Base-by-base conservation (phyloP, 2,888 invertebrate species). In the Drosophila incognita region DNA sequence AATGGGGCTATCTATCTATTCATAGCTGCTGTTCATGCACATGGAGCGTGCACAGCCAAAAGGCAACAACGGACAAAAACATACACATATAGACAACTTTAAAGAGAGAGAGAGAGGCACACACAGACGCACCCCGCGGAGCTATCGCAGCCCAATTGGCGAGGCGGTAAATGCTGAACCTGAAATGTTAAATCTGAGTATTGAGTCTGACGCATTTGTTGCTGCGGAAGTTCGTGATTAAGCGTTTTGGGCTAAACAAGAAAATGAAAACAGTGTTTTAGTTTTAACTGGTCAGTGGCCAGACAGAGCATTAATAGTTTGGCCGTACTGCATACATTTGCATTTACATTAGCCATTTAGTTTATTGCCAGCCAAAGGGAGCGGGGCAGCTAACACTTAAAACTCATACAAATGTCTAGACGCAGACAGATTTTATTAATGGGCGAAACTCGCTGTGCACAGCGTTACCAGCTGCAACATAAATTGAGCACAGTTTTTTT, bases 211-310 rank as follows among this genome's bases (percentile, higher is more conserved):
- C 85, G 85, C 84, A 86, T 82, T 82, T 87, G 87, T 87, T 89
- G 89, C 86, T 82, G 87, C 86, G 86, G 86, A 86, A 86, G 89
- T 89, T 82, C 76, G 79, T 86, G 87, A 89, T 82, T 86, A 89
- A 87, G 81, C 83, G 87, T 60, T 53, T 60, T 52, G 53, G 60
- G 42, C 31, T 38, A 46, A 57, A 49, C 59, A 58, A 48, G 24
- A 36, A 49, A 57, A 29, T 31, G 40, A 40, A 82, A 80, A 83
- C 83, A 69, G 24, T 24, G 76, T 86, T 86, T 13, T 42, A 52
- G 53, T 70, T 74, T 53, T 38, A 65, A 64, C 46, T 76, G 66
- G 70, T 49, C 76, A 59, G 54, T 56, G 68, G 42, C 63, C 69
- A 76, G 71, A 71, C 71, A 38, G n/a, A 40, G 48, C 79, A 64